Evolutionary conservation across 2,113 vertebrate species (phyloP), one percentile per base, ranked within the genome.

Genomic region (Butastur rufipennis): DNA sequence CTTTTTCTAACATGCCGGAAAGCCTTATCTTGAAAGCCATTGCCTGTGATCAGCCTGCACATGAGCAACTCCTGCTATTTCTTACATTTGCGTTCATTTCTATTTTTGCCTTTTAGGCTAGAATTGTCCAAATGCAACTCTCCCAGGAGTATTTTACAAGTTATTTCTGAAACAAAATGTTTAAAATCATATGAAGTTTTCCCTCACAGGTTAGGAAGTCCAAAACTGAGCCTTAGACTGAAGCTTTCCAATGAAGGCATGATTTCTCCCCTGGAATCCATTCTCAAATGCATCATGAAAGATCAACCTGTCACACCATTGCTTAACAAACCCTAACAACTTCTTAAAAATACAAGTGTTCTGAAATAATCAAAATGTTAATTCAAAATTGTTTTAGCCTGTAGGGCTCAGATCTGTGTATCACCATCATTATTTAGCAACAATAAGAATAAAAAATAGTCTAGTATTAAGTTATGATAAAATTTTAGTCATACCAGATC

Each of bases 251-350:
- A 81, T 68, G 31, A 62, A 81, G 48, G 67, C 47, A 70, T 45
- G 61, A 81, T 91, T 88, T 94, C 68, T 95, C 78, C 77, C 81
- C 85, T 95, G 84, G 78, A 97, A 88, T 90, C 63, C 61, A 94
- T 83, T 93, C 86, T 95, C 67, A 13, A 97, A 96, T 62, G 62
- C 59, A 95, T 82, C 80, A 92, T 66, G 88, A 96, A 97, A 94
- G 59, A 81, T 45, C 53, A 52, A 29, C 27, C 32, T 47, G 11
- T 74, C 34, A 70, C 22, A n/a, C 21, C n/a, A 59, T 27, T 48
- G 55, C 40, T 84, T 83, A 68, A 78, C 45, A 61, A 81, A 36
- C 26, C 26, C 36, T 70, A 74, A 74, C 26, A 56, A 42, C n/a
- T n/a, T 83, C 19, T 58, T 74, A 83, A 59, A 80, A 89, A 72